A percentile compares a stretch with the other conserved stretches of the same genome.
Conservation (phyloP, 2,113 vertebrate genomes). For the Microtus oregoni region DNA sequence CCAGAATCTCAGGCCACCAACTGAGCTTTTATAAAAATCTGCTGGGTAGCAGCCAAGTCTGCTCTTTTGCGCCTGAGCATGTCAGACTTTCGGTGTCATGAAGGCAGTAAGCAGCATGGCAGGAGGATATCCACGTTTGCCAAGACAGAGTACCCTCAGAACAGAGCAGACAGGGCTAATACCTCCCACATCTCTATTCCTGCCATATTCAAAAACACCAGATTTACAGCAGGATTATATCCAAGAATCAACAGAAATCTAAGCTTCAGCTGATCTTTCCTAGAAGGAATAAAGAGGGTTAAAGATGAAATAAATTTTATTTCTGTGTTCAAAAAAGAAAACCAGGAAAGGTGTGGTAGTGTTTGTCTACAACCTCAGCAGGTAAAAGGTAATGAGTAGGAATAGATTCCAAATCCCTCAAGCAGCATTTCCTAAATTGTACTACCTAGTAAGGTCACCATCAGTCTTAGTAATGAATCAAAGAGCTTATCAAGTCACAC, state of each 20-base stretch:
- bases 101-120: slow-evolving; percentile 82
- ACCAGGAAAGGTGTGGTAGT: background rate
- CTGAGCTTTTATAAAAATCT: slow-evolving; percentile 87
- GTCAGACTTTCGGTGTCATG: slow-evolving; percentile 81
- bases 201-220: slow-evolving; percentile 52
- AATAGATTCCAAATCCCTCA: background rate
- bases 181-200: slow-evolving; percentile 55
- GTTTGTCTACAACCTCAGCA: background rate
- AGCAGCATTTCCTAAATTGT: background rate
- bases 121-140: slow-evolving; percentile 60
- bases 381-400: background rate
- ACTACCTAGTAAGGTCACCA: background rate
- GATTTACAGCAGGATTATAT: slow-evolving; percentile 54
- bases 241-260: slow-evolving; percentile 68
- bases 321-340: background rate
- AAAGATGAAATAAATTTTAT: background rate
- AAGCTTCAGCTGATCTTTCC: background rate
- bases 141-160: slow-evolving; percentile 57
- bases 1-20: slow-evolving; percentile 86
- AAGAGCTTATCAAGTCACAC: background rate
- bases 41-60: slow-evolving; percentile 89
- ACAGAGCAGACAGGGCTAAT: slow-evolving; percentile 36
- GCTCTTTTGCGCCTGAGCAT: slow-evolving; percentile 83
- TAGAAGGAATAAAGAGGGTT: background rate
- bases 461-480: background rate